These are phyloP conservation scores for Brachionus angularis DNA, from an alignment of 1,140 invertebrate species.

Conservation along the genomic window DNA sequence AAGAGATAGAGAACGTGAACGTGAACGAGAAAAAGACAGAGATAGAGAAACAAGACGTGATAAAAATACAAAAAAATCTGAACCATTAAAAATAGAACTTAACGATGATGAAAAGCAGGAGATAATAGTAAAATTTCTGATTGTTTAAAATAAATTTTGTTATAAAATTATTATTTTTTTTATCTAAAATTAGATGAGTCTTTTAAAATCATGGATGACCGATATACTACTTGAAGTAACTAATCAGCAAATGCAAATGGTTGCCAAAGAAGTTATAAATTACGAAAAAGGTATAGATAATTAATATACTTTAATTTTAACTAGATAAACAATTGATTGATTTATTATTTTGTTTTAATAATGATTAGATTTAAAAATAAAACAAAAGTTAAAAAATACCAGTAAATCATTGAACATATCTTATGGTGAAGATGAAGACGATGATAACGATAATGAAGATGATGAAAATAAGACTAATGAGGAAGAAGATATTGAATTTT, in stretches of 20 bases:
- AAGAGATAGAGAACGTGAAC: conserved; percentile 17
- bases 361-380: neutral
- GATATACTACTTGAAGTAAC: conserved; percentile 37
- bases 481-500: conserved; percentile 31
- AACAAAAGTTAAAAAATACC: conserved; percentile 4
- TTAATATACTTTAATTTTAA: neutral
- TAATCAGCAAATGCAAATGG: neutral
- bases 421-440: conserved; percentile 24
- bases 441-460: neutral
- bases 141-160: neutral
- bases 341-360: neutral
- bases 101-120: conserved; percentile 31
- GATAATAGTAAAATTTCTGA: conserved; percentile 11
- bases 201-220: conserved; percentile 36
- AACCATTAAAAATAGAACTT: neutral
- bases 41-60: neutral
- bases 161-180: neutral
- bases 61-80: neutral
- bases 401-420: neutral
- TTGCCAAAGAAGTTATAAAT: conserved; percentile 14
- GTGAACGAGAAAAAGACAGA: neutral
- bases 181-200: neutral
- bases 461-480: neutral
- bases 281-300: conserved; percentile 14
- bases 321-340: neutral